These are phyloP conservation scores for Calephelis perditalis DNA, from an alignment of 2,888 invertebrate species.

Conservation along the genomic window DNA sequence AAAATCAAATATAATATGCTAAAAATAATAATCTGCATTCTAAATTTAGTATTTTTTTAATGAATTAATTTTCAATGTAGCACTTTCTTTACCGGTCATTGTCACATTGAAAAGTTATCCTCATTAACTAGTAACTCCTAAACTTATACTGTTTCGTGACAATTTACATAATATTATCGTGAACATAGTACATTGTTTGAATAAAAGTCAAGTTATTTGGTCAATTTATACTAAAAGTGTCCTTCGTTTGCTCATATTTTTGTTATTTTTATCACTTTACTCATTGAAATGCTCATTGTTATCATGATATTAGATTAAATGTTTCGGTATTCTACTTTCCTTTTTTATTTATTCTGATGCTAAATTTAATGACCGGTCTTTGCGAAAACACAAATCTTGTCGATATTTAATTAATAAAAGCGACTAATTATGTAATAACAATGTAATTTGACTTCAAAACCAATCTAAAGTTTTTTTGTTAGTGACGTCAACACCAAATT, in stretches of 20 bases:
- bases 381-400: neutral
- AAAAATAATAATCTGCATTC: too few relatives aligned
- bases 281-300: constrained; percentile 74
- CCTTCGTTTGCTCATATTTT: constrained; percentile 64
- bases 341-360: constrained; percentile 14
- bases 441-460: too few relatives aligned
- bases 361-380: neutral
- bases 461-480: too few relatives aligned
- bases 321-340: constrained; percentile 13
- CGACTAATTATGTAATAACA: too few relatives aligned
- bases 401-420: neutral
- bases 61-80: too few relatives aligned
- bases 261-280: constrained; percentile 58
- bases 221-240: constrained; percentile 63
- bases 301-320: constrained; percentile 64
- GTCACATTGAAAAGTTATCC: too few relatives aligned
- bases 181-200: neutral
- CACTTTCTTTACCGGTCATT: too few relatives aligned
- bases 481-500: too few relatives aligned
- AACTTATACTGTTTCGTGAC: too few relatives aligned
- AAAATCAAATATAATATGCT: too few relatives aligned
- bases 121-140: constrained; percentile 15
- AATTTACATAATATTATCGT: too few relatives aligned
- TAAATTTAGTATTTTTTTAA: too few relatives aligned
- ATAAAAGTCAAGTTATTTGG: constrained; percentile 55